Evolutionary conservation across 2,888 invertebrate species (phyloP).

Genomic region (Doris montereyensis): DNA sequence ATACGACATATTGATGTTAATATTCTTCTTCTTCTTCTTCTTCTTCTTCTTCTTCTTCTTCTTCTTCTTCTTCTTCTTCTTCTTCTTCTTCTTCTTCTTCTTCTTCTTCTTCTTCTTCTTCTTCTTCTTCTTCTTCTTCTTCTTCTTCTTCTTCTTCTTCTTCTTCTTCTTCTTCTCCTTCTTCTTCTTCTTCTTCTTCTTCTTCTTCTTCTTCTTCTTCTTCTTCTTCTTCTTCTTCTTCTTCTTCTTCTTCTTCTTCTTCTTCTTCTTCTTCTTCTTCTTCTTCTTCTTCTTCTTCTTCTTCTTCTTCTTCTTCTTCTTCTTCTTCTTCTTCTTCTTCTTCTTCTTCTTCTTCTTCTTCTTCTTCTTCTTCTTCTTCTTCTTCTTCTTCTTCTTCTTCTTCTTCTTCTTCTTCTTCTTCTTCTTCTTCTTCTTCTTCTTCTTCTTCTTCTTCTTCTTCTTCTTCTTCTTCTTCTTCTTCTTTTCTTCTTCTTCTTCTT

Average conservation of each 20-base stretch:
- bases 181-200: background rate
- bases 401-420: background rate
- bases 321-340: background rate
- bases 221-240: constrained; percentile 32
- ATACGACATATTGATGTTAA: background rate
- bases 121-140: background rate
- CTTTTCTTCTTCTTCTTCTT: constrained; percentile 23
- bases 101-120: background rate
- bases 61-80: background rate
- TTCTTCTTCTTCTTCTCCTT: constrained; percentile 27
- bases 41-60: constrained; percentile 20
- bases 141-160: constrained; percentile 27
- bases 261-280: constrained; percentile 26
- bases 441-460: background rate
- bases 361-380: background rate
- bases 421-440: constrained; percentile 5
- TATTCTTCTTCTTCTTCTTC: constrained; percentile 21
- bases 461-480: constrained; percentile 8
- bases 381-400: constrained; percentile 9
- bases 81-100: background rate
- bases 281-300: constrained; percentile 29
- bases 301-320: constrained; percentile 20
- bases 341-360: constrained; percentile 7
- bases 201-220: constrained; percentile 3
- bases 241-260: constrained; percentile 9